Evolutionary conservation across 2,888 invertebrate genomes (phyloP).

Genomic region (Zygaena filipendulae): DNA sequence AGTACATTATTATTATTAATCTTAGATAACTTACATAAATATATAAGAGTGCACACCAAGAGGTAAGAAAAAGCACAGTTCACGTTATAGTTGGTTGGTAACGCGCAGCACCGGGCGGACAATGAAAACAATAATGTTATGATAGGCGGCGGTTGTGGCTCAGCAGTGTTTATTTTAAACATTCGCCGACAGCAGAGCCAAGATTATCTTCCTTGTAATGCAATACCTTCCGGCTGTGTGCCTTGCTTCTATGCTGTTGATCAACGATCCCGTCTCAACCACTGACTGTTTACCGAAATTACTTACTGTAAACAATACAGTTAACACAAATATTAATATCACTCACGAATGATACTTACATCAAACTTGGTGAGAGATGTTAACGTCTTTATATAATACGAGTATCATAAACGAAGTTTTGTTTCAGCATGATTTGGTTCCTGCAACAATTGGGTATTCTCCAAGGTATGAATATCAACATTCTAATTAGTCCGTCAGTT

Average conservation of each 20-base stretch:
- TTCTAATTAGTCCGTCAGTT: no score
- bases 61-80: no score
- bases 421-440: no score
- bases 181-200: slow-evolving; percentile 33
- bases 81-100: background rate
- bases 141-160: slow-evolving; percentile 41
- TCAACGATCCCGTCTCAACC: slow-evolving; percentile 24
- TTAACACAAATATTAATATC: slow-evolving; percentile 15
- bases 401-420: no score
- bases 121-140: slow-evolving; percentile 60
- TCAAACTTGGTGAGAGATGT: no score
- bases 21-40: no score
- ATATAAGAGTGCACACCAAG: no score
- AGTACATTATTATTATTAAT: no score
- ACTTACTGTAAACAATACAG: slow-evolving; percentile 23
- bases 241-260: slow-evolving; percentile 29
- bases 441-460: no score
- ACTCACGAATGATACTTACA: no score
- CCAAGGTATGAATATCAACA: no score
- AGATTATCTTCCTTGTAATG: slow-evolving; percentile 45
- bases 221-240: slow-evolving; percentile 31
- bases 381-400: no score
- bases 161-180: slow-evolving; percentile 54
- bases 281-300: slow-evolving; percentile 20
- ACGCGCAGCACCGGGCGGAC: slow-evolving; percentile 24